Evolutionary conservation across 2,888 invertebrate genomes (phyloP).

Genomic region (Lasioglossum leucozonium): DNA sequence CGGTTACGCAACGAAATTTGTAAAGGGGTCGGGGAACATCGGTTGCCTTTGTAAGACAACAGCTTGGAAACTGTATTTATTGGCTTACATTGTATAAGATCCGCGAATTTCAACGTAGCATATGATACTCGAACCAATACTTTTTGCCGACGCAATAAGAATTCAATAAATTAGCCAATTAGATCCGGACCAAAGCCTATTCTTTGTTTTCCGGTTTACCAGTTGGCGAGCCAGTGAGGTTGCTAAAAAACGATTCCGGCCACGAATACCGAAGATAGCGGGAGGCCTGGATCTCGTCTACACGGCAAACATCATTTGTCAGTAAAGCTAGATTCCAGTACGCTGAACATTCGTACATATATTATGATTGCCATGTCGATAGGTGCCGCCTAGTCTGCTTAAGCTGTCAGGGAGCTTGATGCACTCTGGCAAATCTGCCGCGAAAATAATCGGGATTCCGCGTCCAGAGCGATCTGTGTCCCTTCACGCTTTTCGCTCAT

Average conservation of each 20-base stretch:
- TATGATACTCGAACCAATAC: background rate
- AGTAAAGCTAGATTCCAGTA: constrained; percentile 78
- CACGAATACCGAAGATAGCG: constrained; percentile 65
- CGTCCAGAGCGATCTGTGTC: background rate
- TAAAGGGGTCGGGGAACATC: constrained; percentile 23
- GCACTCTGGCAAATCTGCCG: constrained; percentile 66
- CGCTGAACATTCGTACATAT: constrained; percentile 78
- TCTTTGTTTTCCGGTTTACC: background rate
- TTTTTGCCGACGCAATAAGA: background rate
- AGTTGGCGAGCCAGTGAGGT: constrained; percentile 47
- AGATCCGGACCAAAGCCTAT: background rate
- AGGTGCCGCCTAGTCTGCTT: constrained; percentile 73
- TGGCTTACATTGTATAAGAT: background rate
- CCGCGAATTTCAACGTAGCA: background rate
- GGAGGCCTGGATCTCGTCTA: constrained; percentile 61
- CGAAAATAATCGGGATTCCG: constrained; percentile 57
- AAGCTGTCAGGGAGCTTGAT: constrained; percentile 72
- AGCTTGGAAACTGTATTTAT: background rate
- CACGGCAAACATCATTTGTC: constrained; percentile 76
- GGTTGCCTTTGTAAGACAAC: constrained; percentile 13
- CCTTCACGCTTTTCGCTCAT: background rate
- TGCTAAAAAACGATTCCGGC: constrained; percentile 50
- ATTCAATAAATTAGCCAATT: background rate
- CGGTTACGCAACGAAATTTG: constrained; percentile 52
- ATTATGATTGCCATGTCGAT: constrained; percentile 80